Conservation (phyloP, 35 echinoderm and acorn worm genomes). For the Holothuria glaberrima region DNA sequence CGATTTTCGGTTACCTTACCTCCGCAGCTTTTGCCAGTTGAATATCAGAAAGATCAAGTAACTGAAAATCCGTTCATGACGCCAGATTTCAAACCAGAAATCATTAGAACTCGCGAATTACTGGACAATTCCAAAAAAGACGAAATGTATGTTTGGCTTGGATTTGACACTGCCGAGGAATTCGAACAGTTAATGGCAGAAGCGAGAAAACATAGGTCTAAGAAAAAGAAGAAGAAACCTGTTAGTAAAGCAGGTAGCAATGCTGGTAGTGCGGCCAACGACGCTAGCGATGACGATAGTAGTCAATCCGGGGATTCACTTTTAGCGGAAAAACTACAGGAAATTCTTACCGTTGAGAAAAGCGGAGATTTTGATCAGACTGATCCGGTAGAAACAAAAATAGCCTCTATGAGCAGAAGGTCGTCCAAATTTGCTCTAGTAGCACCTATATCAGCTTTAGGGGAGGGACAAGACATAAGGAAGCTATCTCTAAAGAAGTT, state of each 20-base stretch:
- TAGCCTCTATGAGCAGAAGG: slow-evolving; percentile 24
- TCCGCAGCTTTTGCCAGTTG: slow-evolving; percentile 36
- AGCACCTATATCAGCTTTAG: slow-evolving; percentile 10
- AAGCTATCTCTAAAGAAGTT: slow-evolving; percentile 32
- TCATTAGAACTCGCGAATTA: slow-evolving; percentile 37
- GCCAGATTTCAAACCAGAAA: slow-evolving; percentile 66
- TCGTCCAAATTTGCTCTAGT: slow-evolving; percentile 31
- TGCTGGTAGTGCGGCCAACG: not conserved
- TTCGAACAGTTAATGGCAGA: slow-evolving; percentile 28
- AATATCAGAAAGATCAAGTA: slow-evolving; percentile 47
- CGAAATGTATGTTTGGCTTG: slow-evolving; percentile 82
- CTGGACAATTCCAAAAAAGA: slow-evolving; percentile 50
- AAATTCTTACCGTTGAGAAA: slow-evolving; percentile 31
- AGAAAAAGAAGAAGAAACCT: slow-evolving; percentile 20
- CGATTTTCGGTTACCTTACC: slow-evolving; percentile 20
- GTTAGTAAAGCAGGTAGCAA: not conserved
- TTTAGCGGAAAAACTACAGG: slow-evolving; percentile 14
- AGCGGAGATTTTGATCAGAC: not conserved
- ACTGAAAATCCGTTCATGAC: slow-evolving; percentile 70
- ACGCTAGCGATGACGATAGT: slow-evolving; percentile 5
- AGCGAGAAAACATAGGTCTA: slow-evolving; percentile 27
- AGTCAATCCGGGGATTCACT: slow-evolving; percentile 21
- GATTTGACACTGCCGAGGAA: slow-evolving; percentile 65
- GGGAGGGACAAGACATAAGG: slow-evolving; percentile 11
- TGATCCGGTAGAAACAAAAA: not conserved